These are phyloP conservation scores for Pollimyrus isidori DNA, from an alignment of 2,113 vertebrate species.

Conservation along the genomic window DNA sequence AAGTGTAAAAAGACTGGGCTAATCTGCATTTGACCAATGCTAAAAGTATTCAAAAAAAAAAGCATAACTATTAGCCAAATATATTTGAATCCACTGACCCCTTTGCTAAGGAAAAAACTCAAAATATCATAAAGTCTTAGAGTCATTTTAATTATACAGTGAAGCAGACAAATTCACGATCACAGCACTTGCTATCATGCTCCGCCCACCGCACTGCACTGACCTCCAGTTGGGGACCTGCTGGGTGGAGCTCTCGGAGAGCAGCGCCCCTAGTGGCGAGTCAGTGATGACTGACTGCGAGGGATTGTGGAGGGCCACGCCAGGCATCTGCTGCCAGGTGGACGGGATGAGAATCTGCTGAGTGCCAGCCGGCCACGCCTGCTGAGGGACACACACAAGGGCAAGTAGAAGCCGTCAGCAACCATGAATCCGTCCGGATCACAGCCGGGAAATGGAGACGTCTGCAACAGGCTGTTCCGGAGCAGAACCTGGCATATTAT, in stretches of 20 bases:
- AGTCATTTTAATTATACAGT: background rate
- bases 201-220: conserved; percentile 26
- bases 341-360: conserved; percentile 96
- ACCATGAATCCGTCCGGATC: background rate
- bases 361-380: conserved; percentile 91
- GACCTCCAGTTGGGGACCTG: conserved; percentile 84
- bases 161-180: background rate
- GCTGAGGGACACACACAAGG: conserved; percentile 59
- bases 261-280: conserved; percentile 59
- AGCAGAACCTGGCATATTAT: background rate
- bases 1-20: background rate
- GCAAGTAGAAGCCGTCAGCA: background rate
- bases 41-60: background rate
- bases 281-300: conserved; percentile 82
- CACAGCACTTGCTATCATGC: background rate
- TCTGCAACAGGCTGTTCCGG: background rate
- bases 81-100: background rate
- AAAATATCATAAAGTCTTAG: background rate
- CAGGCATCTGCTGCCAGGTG: conserved; percentile 93
- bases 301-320: conserved; percentile 84
- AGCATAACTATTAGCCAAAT: background rate
- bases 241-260: conserved; percentile 71
- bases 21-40: background rate
- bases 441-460: background rate
- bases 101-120: background rate